Base-by-base conservation (phyloP, 1,140 invertebrate species). In the Hestina assimilis region DNA sequence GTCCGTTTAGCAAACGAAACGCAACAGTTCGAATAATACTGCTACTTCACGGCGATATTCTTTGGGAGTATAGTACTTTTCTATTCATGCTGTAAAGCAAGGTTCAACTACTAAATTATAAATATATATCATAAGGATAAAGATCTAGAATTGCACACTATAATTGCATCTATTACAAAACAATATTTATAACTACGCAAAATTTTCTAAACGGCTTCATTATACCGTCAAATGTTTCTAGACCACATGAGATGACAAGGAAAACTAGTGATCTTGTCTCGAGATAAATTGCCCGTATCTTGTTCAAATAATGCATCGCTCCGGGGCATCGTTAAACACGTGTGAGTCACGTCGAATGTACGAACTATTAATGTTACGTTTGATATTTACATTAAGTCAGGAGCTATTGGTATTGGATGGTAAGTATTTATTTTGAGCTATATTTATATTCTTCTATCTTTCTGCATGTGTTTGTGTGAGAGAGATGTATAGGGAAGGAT, bases 241-340 rank as follows among this genome's bases (percentile, higher is more conserved):
- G 53, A 31, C 43, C 24, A 56, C 28, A 56, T 56, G 53, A 41
- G 53, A 56, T 47, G 53, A 56, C 53, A 56, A 56, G 53, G 53
- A 47, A 56, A 56, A 40, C 53, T 56, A 47, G 53, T 56, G 53
- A 35, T 56, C 43, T 55, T 41, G 53, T 29, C 21, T 40, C 23
- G 17, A 29, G 43, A 38, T 56, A 41, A 56, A 56, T 56, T 47
- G 43, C 43, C 31, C 19, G 43, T 47, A 45, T 56, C 53, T 56
- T 38, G 53, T 47, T 47, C 43, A 56, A 56, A 56, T 56, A 56
- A 56, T 47, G 24, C 53, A 56, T 47, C 12, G 53, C 53, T 38
- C 33, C 12, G 31, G 28, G 53, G 53, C 53, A 33, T 56, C 33
- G 43, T 56, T 56, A 56, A 19, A 35, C 23, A 45, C 23, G 46